Percentiles rank a stretch among this genome's conserved stretches.
phyloP scores from a whole-genome alignment of 2,113 vertebrate genomes.

The Rhynchomys soricoides region DNA sequence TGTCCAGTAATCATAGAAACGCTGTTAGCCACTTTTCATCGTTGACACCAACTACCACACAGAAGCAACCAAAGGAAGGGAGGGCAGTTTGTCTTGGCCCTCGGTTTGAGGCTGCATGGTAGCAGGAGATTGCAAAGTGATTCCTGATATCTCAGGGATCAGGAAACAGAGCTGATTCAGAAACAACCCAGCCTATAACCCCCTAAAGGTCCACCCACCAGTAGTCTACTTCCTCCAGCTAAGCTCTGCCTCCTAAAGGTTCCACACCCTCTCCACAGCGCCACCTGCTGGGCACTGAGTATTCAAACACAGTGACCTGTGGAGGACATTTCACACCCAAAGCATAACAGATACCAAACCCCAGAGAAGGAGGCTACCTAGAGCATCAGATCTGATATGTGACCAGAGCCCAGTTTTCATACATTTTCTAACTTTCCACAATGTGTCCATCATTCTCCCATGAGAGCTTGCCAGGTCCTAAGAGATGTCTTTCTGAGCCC shows the following conservation, averaged over 20 bases:
- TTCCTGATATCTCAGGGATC: not conserved
- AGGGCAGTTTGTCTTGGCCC: not conserved
- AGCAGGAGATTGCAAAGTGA: not conserved
- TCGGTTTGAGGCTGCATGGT: not conserved
- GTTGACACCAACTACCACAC: not conserved
- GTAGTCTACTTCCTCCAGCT: not conserved
- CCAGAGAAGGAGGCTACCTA: rapidly evolving
- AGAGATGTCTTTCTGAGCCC: not conserved
- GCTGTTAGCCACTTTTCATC: not conserved
- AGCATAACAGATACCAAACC: not conserved
- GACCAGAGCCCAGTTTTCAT: not conserved
- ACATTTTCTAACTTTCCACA: not conserved
- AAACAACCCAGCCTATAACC: not conserved
- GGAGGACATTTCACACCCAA: not conserved
- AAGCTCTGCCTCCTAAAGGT: not conserved
- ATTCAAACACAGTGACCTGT: not conserved
- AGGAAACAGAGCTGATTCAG: not conserved
- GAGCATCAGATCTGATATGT: not conserved
- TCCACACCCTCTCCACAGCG: not conserved
- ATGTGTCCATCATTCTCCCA: not conserved
- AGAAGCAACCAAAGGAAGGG: not conserved
- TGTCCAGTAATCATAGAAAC: not conserved
- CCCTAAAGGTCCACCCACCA: not conserved
- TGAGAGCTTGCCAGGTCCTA: not conserved
- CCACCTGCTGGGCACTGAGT: not conserved